Evolutionary conservation across 2,888 invertebrate species (phyloP), one percentile per base, ranked within the genome.

Genomic region (Cyrtodaria siliqua): DNA sequence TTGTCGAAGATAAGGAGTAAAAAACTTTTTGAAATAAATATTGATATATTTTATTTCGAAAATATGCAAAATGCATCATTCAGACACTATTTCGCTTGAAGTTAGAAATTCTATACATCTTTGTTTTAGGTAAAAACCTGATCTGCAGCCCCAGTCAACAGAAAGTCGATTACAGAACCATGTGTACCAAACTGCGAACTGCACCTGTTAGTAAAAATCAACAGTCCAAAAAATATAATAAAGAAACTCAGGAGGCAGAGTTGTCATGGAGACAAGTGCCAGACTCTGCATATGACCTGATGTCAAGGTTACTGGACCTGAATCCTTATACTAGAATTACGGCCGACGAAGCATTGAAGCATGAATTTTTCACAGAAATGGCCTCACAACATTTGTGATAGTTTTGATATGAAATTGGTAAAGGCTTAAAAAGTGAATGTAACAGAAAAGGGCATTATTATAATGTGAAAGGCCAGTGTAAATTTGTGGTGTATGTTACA

Each of bases 261-360:
- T 29, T 24, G 29, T 78, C 85, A 8, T 87, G 87, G 86, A 57
- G 75, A 44, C 72, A 68, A 20, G 74, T 90, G 2, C 96, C 97
- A 24, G 94, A 95, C 86, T 94, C 95, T 78, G 97, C 97, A 0
- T 97, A 96, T 93, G 95, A 96, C 89, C 94, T 97, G 82, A 94
- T 97, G 68, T 93, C 94, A 82, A 94, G 94, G 61, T 94, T 97
- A 85, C 93, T 97, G 85, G 96, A 96, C 91, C 94, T 96, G n/a
- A 95, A 96, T 94, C 96, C 96, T n/a, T 94, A 94, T 87, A 94
- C 94, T 38, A 95, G 97, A 86, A 95, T 96, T 78, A 95, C 96
- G 12, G 97, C 97, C 33, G 94, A 94, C 20, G 95, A 95, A 70
- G 97, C 97, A 49, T 94, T 97, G 33, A 92, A 93, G 49, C 97